Percentiles rank a stretch among this genome's conserved stretches.
Evolutionary conservation across 2,797 vertebrate species (phyloP).

Genomic region (Myotis vivesi): DNA sequence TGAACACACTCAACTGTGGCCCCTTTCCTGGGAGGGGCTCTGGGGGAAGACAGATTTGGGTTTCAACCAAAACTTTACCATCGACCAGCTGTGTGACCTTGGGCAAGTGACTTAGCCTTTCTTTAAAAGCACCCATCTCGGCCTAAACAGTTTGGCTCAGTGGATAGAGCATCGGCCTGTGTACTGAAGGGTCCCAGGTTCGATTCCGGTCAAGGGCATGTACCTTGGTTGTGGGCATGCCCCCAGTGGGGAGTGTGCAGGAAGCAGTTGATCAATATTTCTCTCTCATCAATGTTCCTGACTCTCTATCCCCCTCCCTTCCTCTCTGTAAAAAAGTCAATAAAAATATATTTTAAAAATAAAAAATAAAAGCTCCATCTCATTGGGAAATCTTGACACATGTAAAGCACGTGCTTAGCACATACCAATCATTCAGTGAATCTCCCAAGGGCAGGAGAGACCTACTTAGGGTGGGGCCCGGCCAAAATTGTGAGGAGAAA

Average conservation of each 20-base stretch:
- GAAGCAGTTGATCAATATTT: no score
- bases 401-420: neutral
- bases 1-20: neutral
- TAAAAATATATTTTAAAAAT: no score
- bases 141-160: no score
- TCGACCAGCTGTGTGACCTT: neutral
- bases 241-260: no score
- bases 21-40: neutral
- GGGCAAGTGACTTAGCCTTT: neutral
- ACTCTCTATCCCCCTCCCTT: no score
- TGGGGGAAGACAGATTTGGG: neutral
- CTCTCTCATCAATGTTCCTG: no score
- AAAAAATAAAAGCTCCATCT: neutral
- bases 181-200: no score
- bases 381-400: neutral
- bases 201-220: no score
- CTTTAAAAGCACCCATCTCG: neutral
- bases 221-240: no score
- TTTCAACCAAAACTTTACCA: neutral
- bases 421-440: neutral
- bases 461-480: neutral
- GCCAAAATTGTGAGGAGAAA: neutral
- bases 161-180: no score
- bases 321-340: no score
- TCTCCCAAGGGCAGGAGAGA: neutral